Base-by-base conservation (phyloP, 2,888 invertebrate species). In the Molorchus minor region DNA sequence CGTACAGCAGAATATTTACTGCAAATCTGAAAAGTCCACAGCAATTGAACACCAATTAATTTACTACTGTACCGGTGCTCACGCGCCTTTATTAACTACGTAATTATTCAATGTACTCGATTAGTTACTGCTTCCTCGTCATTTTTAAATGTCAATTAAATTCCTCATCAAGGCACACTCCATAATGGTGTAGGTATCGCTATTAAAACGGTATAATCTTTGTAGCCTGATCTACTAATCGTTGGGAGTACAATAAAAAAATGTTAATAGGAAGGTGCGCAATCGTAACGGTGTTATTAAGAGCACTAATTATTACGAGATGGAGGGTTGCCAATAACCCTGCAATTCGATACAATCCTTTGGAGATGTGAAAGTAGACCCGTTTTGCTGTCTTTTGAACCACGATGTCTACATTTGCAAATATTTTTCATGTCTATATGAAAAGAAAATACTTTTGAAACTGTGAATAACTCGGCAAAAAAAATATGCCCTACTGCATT, bases 121-220 rank as follows among this genome's bases (percentile, higher is more conserved):
- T 13, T 19, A 33, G 35, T 49, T 36, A 38, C 12, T 38, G 19
- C 38, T 49, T 38, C 49, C 38, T 46, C 19, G 2, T 46, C 33
- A 49, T 49, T 38, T 35, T 49, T 17, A 35, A 35, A 49, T 49
- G 49, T 36, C 49, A 49, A 49, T 49, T 49, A 49, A 12, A 38
- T n/a, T 13, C 38, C 25, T 25, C 4, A 25, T 25, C 4, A 25
- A 5, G 4, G 25, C 8, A 25, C 4, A 8, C 8, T 5, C 25
- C 5, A 25, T 5, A 5, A 5, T 5, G 25, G 8, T 5, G 4
- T 5, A 25, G 4, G 8, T 8, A 25, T 25, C 25, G 25, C 25
- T 25, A 25, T 25, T 25, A 25, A 25, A 25, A 25, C 25, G 25
- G 25, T 25, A 25, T 5, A 25, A 25, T 25, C 25, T 5, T 25